A percentile compares a stretch with the other conserved stretches of the same genome.
phyloP scores from a whole-genome alignment of 2,888 invertebrate genomes.

The Neria commutata region DNA sequence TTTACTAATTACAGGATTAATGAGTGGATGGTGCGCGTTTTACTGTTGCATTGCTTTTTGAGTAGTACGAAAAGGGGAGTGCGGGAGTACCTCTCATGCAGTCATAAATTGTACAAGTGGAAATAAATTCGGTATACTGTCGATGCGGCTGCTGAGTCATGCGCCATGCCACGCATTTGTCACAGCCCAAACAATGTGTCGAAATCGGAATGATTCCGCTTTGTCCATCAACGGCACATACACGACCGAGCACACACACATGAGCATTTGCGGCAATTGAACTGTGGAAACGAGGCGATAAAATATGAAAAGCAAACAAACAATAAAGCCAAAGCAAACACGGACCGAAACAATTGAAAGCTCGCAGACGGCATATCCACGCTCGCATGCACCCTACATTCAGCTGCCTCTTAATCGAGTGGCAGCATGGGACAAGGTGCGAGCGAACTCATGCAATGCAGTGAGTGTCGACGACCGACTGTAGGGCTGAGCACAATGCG shows the following conservation, averaged over 20 bases:
- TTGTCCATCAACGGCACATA: no score
- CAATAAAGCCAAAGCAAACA: not conserved
- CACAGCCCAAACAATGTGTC: no score
- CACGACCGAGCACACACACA: not conserved
- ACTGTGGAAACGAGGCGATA: not conserved
- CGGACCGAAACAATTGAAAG: not conserved
- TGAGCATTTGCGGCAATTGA: not conserved
- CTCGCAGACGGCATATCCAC: not conserved
- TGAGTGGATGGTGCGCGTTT: not conserved
- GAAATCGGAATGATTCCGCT: no score
- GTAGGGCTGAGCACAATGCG: no score
- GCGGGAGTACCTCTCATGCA: no score
- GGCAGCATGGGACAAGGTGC: not conserved
- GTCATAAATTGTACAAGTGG: not conserved
- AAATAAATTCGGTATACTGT: no score
- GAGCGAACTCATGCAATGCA: no score
- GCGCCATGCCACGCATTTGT: no score
- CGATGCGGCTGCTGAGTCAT: no score
- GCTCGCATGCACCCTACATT: no score
- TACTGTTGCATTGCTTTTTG: not conserved
- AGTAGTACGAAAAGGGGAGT: not conserved
- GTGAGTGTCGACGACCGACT: no score
- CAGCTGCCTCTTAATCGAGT: not conserved
- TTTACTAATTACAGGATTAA: slow-evolving; percentile 2
- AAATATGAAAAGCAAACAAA: not conserved